A percentile compares a stretch with the other conserved stretches of the same genome.
Conservation (phyloP, 1,140 invertebrate genomes). For the Arion vulgaris region DNA sequence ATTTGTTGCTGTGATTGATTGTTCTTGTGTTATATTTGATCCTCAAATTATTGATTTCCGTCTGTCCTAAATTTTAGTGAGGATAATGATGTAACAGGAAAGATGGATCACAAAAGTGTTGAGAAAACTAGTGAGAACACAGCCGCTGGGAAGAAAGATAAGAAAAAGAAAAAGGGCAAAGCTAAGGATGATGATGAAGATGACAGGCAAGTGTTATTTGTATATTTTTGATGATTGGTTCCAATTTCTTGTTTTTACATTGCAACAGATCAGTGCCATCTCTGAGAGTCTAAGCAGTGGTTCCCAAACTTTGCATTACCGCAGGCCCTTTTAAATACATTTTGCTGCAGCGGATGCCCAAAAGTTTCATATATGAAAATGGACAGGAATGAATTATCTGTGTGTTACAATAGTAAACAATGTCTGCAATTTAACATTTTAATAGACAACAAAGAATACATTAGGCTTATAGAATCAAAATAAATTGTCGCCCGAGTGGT, state of each 20-base stretch:
- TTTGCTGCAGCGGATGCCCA: no score
- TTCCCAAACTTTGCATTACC: not conserved
- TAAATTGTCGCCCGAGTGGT: no score
- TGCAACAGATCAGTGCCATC: not conserved
- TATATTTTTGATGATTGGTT: not conserved
- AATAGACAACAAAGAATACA: no score
- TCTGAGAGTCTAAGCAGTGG: not conserved
- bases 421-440: no score
- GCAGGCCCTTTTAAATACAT: no score
- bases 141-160: constrained; percentile 29
- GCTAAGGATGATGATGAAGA: constrained; percentile 50
- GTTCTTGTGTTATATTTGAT: not conserved
- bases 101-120: constrained; percentile 12
- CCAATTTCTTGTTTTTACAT: not conserved
- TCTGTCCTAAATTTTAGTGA: constrained; percentile 10
- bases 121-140: constrained; percentile 3
- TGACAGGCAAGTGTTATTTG: not conserved
- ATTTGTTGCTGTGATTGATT: not conserved
- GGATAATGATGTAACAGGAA: constrained; percentile 14
- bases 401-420: no score
- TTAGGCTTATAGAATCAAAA: no score
- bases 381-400: no score
- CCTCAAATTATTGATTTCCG: not conserved
- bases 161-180: constrained; percentile 46
- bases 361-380: no score